Conservation (phyloP, 2,113 vertebrate genomes). For the Apodemus sylvaticus region DNA sequence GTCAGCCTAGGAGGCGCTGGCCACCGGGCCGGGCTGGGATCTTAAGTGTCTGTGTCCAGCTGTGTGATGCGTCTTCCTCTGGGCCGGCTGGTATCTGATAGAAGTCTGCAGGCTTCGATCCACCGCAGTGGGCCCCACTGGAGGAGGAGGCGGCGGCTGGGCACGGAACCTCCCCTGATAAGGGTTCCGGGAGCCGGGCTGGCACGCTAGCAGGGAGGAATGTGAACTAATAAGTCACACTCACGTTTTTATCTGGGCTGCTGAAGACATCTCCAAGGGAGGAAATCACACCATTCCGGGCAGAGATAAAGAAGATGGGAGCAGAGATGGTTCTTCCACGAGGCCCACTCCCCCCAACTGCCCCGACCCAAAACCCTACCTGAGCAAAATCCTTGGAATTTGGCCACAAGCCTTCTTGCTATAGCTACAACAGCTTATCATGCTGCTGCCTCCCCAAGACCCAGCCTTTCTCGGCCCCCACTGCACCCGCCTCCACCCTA, state of each 20-base stretch:
- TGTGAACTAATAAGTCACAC: slow-evolving; percentile 80
- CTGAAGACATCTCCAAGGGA: slow-evolving; percentile 84
- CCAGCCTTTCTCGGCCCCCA: slow-evolving; percentile 24
- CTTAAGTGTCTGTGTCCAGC: slow-evolving; percentile 56
- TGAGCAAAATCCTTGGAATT: slow-evolving; percentile 58
- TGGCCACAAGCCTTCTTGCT: background rate
- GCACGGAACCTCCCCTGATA: background rate
- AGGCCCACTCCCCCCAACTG: slow-evolving; percentile 1
- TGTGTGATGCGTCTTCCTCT: slow-evolving; percentile 14
- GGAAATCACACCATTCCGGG: slow-evolving; percentile 83
- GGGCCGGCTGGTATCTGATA: background rate
- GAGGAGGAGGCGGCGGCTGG: background rate
- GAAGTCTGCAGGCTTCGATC: slow-evolving; percentile 13
- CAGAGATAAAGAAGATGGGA: slow-evolving; percentile 76
- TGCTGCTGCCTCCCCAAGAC: background rate
- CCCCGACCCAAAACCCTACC: slow-evolving; percentile 49
- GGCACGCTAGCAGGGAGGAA: slow-evolving; percentile 57
- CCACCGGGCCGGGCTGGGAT: background rate
- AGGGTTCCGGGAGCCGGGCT: background rate
- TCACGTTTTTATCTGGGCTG: slow-evolving; percentile 84
- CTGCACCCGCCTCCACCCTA: background rate
- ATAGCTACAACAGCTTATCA: background rate
- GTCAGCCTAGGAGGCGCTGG: background rate
- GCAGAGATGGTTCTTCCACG: slow-evolving; percentile 39
- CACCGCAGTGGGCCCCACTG: background rate